These are phyloP conservation scores for Melieria crassipennis DNA, from an alignment of 2,888 invertebrate species.

Conservation along the genomic window DNA sequence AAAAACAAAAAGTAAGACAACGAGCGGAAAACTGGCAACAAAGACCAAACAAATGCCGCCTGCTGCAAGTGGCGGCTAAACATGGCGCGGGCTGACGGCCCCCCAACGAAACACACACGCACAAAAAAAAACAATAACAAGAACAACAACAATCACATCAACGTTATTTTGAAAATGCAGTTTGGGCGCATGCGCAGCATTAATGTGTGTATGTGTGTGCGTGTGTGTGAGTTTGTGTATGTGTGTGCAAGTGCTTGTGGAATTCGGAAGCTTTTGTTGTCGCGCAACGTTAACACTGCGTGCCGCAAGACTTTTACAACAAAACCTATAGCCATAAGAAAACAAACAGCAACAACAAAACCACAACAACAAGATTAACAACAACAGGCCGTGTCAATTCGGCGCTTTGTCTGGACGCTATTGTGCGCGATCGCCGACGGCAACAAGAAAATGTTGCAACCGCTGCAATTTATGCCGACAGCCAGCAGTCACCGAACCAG, in stretches of 20 bases:
- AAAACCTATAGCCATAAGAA: no score
- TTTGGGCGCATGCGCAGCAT: neutral
- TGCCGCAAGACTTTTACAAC: neutral
- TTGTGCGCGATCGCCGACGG: no score
- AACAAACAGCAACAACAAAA: no score
- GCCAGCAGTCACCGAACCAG: no score
- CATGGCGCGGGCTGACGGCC: no score
- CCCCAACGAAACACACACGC: neutral
- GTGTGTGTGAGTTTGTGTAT: neutral
- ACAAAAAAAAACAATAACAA: neutral
- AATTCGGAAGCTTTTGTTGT: slow-evolving; percentile 14
- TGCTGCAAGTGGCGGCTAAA: no score
- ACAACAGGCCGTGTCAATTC: no score
- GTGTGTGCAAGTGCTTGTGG: neutral
- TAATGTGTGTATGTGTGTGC: neutral
- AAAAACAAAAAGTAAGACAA: neutral
- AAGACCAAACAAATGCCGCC: no score
- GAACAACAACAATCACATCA: neutral
- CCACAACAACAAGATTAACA: no score
- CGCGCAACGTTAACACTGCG: slow-evolving; percentile 1
- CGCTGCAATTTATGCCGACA: no score
- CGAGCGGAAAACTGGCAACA: neutral
- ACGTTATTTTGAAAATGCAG: neutral
- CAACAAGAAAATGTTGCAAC: no score
- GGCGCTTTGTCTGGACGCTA: no score